These are phyloP conservation scores for Schlechtendalia chinensis DNA, from an alignment of 1,140 invertebrate species.

Conservation along the genomic window DNA sequence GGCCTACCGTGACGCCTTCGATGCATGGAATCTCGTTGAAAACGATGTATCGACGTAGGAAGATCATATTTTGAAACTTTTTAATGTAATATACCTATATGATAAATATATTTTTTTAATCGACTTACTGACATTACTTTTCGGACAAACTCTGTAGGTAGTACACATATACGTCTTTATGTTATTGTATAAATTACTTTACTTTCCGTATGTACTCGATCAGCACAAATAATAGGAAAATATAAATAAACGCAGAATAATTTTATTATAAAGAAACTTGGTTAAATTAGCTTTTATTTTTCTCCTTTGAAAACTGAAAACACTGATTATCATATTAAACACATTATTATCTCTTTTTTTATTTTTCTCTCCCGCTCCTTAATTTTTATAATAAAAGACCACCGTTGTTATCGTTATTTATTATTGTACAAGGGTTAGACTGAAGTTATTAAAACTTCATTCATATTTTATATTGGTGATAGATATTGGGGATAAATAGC, in stretches of 20 bases:
- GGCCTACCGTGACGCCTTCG: too few species aligned
- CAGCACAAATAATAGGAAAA: neutral
- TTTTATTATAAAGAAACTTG: neutral
- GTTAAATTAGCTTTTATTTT: slow-evolving; percentile 15
- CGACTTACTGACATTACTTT: too few species aligned
- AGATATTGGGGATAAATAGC: neutral
- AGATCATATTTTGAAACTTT: too few species aligned
- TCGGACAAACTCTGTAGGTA: too few species aligned
- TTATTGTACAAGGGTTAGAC: slow-evolving; percentile 1
- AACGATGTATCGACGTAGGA: too few species aligned
- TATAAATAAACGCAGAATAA: neutral
- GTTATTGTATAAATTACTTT: neutral
- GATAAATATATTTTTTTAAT: too few species aligned
- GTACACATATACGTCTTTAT: neutral
- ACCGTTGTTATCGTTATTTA: neutral
- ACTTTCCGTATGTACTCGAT: neutral
- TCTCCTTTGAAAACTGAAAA: slow-evolving; percentile 7
- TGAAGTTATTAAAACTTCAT: neutral
- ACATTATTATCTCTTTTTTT: neutral
- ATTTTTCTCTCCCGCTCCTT: neutral
- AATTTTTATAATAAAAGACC: neutral
- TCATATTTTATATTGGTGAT: neutral
- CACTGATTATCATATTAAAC: slow-evolving; percentile 25
- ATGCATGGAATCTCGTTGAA: too few species aligned
- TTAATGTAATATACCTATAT: too few species aligned